Conservation (phyloP, 2,888 invertebrate species). For the Chelonus formosanus region DNA sequence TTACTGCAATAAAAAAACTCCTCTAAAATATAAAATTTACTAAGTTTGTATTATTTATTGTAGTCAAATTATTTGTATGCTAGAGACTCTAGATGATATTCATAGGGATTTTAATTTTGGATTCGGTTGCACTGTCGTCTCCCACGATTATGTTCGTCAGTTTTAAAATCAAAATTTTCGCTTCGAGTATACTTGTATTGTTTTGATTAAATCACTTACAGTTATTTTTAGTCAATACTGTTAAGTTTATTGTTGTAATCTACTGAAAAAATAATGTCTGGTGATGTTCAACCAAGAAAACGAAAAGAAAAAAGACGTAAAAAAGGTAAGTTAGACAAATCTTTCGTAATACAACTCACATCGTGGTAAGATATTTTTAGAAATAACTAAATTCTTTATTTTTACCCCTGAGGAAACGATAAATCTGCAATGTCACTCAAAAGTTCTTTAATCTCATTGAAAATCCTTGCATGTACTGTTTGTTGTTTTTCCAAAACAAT, state of each 20-base stretch:
- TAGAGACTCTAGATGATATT: slow-evolving; percentile 9
- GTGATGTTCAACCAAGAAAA: slow-evolving; percentile 86
- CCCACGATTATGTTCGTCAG: slow-evolving; percentile 9
- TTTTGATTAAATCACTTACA: background rate
- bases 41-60: background rate
- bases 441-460: too few relatives aligned
- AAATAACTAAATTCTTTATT: slow-evolving; percentile 42
- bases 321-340: slow-evolving; percentile 72
- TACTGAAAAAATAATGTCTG: slow-evolving; percentile 74
- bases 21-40: background rate
- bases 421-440: too few relatives aligned
- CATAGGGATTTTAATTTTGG: slow-evolving; percentile 19
- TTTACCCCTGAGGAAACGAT: slow-evolving; percentile 26
- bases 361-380: slow-evolving; percentile 54
- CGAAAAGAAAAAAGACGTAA: slow-evolving; percentile 84
- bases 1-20: background rate
- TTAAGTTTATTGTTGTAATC: background rate
- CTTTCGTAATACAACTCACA: slow-evolving; percentile 51
- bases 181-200: background rate
- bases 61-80: background rate
- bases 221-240: background rate
- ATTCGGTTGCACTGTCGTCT: slow-evolving; percentile 6
- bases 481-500: too few relatives aligned
- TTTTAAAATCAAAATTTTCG: slow-evolving; percentile 25
- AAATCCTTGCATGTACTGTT: too few relatives aligned